Conservation (phyloP, 1,140 invertebrate genomes). For the Drosophila trapezifrons region DNA sequence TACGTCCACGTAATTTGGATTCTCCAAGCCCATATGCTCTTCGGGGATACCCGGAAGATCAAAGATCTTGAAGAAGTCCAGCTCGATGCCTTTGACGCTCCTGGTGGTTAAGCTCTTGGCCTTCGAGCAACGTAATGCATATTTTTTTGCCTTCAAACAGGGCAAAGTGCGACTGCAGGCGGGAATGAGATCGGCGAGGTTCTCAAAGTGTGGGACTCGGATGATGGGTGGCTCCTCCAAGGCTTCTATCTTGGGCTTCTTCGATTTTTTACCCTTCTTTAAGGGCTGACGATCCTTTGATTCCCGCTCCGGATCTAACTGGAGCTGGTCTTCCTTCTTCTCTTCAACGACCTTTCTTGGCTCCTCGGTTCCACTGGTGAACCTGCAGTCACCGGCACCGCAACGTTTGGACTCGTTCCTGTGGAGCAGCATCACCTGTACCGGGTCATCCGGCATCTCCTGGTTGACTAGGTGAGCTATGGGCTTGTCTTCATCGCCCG, state of each 20-base stretch:
- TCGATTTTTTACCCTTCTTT: not conserved
- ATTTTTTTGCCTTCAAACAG: not conserved
- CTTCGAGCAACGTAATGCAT: accelerated
- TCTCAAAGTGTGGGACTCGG: not conserved
- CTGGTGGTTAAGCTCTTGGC: not conserved
- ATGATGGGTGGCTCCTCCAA: too few species aligned
- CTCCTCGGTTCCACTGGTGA: too few species aligned
- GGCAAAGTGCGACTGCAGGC: slow-evolving; percentile 8
- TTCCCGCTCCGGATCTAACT: too few species aligned
- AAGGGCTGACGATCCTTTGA: too few species aligned
- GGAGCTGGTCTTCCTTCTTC: too few species aligned
- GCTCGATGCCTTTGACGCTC: not conserved
- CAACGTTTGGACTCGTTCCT: not conserved
- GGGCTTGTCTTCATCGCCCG: not conserved
- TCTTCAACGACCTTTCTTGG: not conserved
- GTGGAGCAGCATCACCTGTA: slow-evolving; percentile 18
- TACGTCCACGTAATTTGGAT: slow-evolving; percentile 1
- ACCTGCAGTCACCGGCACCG: slow-evolving; percentile 2
- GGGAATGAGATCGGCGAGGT: slow-evolving; percentile 20
- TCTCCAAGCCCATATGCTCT: not conserved
- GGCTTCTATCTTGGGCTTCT: not conserved
- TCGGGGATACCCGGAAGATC: slow-evolving; percentile 1
- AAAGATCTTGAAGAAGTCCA: slow-evolving; percentile 53
- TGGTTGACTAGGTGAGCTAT: not conserved
- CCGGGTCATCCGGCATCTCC: not conserved